phyloP scores from a whole-genome alignment of 2,797 vertebrate species.

The Coranthus polyacanthus region DNA sequence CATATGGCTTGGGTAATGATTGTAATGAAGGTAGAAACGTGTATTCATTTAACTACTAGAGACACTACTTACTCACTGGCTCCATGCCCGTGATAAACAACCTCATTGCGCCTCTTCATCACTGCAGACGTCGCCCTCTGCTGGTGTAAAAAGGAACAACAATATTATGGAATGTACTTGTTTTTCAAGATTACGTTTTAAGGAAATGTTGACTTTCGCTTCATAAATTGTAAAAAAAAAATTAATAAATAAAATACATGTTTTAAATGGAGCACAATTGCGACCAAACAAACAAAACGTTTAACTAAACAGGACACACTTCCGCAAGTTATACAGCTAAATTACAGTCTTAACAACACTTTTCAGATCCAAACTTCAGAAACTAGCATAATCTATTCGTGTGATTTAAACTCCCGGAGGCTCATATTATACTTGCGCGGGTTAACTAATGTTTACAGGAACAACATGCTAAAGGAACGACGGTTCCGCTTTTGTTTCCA shows the following conservation, averaged over 20 bases:
- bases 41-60: background rate
- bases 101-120: background rate
- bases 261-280: background rate
- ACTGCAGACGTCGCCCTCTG: conserved; percentile 42
- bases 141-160: background rate
- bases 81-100: conserved; percentile 33
- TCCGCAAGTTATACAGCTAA: too few relatives aligned
- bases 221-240: background rate
- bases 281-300: background rate
- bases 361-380: too few relatives aligned
- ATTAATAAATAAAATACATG: rapidly evolving
- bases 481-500: conserved; percentile 47
- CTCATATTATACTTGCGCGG: too few relatives aligned
- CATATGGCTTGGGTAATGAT: background rate
- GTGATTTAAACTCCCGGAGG: too few relatives aligned
- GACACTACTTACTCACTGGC: background rate
- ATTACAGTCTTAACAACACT: too few relatives aligned
- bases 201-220: background rate
- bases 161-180: background rate
- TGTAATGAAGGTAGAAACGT: conserved; percentile 7
- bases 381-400: too few relatives aligned
- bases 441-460: background rate
- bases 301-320: background rate
- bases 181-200: background rate
- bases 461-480: background rate